These are phyloP conservation scores for Peromyscus attwateri DNA, from an alignment of 2,797 vertebrate genomes.

Conservation along the genomic window DNA sequence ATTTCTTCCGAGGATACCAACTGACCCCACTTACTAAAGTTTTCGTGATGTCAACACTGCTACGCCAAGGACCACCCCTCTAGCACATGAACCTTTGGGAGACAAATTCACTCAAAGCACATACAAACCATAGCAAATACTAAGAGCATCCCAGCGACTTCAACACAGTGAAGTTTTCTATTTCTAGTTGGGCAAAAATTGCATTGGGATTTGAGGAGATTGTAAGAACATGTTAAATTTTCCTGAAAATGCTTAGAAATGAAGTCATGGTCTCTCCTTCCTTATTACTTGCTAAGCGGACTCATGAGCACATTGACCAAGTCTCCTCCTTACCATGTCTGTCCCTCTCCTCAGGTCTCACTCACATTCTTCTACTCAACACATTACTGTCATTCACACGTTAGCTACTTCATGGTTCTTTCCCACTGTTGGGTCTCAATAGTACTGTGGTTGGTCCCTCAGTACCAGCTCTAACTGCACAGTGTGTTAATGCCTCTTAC, in stretches of 20 bases:
- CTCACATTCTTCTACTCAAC: background rate
- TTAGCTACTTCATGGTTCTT: background rate
- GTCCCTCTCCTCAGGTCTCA: too few relatives aligned
- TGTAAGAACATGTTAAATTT: background rate
- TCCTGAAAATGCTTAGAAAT: conserved; percentile 5
- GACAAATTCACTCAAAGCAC: background rate
- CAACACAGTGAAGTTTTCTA: conserved; percentile 7
- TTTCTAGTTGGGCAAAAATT: background rate
- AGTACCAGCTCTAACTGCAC: background rate
- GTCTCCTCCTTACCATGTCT: background rate
- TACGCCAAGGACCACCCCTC: background rate
- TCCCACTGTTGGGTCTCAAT: background rate
- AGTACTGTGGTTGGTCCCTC: background rate
- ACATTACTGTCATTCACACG: background rate
- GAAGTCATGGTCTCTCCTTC: background rate
- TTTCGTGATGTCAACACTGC: background rate
- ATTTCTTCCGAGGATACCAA: background rate
- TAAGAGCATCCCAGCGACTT: conserved; percentile 57
- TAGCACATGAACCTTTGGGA: background rate
- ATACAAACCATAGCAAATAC: background rate
- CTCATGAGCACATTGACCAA: background rate
- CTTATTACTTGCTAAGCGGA: background rate
- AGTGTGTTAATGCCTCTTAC: background rate
- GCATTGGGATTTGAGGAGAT: background rate
- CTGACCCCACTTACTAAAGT: background rate